A percentile compares a stretch with the other conserved stretches of the same genome.
Conservation (phyloP, 1,140 invertebrate genomes). For the Tetranychus urticae region DNA sequence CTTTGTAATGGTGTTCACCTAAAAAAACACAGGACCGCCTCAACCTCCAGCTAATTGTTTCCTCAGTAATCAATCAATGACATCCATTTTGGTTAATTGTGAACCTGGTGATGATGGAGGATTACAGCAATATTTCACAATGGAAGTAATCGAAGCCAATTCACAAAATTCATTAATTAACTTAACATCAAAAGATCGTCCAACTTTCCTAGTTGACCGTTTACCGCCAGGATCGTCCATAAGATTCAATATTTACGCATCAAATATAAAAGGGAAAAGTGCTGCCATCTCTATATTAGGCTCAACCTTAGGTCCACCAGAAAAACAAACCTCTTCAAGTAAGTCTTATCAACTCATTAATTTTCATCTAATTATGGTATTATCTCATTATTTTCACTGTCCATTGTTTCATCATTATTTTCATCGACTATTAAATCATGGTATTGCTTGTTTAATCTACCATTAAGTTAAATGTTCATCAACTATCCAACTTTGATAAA, state of each 20-base stretch:
- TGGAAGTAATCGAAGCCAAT: constrained; percentile 40
- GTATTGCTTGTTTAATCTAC: too few species aligned
- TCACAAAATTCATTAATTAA: constrained; percentile 28
- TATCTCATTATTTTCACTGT: too few species aligned
- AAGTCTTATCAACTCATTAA: not conserved
- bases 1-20: not conserved
- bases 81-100: constrained; percentile 40
- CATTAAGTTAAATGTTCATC: too few species aligned
- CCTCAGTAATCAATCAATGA: constrained; percentile 15
- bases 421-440: too few species aligned
- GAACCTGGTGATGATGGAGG: constrained; percentile 60
- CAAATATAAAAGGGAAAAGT: constrained; percentile 27
- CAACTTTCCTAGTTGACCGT: constrained; percentile 17
- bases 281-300: constrained; percentile 53
- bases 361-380: too few species aligned
- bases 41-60: constrained; percentile 13
- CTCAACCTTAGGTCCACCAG: constrained; percentile 59
- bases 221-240: constrained; percentile 15
- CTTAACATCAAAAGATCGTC: constrained; percentile 18
- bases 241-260: constrained; percentile 6
- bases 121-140: constrained; percentile 45
- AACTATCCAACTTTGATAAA: too few species aligned
- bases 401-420: too few species aligned
- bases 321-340: constrained; percentile 18
- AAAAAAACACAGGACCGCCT: constrained; percentile 12